Conservation (phyloP, 2,113 vertebrate genomes). For the Nycticebus coucang region DNA sequence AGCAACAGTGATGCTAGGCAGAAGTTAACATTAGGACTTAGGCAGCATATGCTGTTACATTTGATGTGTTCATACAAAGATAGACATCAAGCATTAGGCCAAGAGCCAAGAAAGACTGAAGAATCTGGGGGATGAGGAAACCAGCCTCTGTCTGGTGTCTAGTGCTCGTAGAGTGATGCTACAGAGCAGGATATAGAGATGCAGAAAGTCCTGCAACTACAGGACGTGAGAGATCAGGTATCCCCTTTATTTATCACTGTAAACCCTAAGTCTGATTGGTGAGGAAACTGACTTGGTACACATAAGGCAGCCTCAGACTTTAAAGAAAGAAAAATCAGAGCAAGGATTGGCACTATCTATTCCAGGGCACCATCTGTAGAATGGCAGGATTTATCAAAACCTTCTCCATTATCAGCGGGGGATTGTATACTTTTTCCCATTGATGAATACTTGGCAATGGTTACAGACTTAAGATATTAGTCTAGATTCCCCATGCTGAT, state of each 20-base stretch:
- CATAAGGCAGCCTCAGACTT: background rate
- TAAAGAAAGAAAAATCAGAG: slow-evolving; percentile 37
- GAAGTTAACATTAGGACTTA: background rate
- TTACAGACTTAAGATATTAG: background rate
- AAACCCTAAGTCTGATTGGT: background rate
- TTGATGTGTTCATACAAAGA: background rate
- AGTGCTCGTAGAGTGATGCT: background rate
- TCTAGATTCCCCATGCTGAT: background rate
- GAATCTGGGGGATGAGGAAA: accelerated
- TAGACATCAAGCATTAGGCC: background rate
- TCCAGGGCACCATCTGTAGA: background rate
- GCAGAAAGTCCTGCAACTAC: background rate
- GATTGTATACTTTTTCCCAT: background rate
- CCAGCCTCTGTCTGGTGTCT: background rate
- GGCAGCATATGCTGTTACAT: background rate
- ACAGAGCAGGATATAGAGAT: background rate
- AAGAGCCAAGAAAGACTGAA: slow-evolving; percentile 8
- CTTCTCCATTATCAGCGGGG: background rate
- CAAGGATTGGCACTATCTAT: background rate
- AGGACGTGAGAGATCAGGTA: background rate
- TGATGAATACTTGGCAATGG: background rate
- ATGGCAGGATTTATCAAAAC: background rate
- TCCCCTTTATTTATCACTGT: background rate
- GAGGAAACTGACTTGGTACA: background rate
- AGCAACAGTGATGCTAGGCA: background rate